Percentiles rank a stretch among this genome's conserved stretches.
Conservation (phyloP, 2,888 invertebrate species). For the Pardosa pseudoannulata region DNA sequence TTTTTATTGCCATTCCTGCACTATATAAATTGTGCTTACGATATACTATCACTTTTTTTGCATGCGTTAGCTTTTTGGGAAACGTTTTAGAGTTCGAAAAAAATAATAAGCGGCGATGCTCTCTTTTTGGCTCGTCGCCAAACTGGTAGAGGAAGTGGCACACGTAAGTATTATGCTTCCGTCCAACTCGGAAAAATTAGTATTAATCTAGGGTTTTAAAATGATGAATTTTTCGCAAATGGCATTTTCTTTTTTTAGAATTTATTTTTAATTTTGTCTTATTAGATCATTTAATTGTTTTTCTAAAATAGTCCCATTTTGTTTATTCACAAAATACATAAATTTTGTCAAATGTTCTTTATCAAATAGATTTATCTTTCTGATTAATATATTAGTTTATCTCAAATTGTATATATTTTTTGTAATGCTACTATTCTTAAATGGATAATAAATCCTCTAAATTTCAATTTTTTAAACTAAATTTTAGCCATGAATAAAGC, state of each 20-base stretch:
- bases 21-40: background rate
- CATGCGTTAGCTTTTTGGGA: conserved; percentile 9
- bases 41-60: background rate
- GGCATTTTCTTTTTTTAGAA: background rate
- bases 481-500: no score
- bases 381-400: no score
- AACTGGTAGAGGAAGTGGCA: conserved; percentile 42
- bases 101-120: background rate
- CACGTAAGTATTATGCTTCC: background rate
- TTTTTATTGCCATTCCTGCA: background rate
- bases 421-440: no score
- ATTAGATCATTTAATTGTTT: background rate
- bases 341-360: no score
- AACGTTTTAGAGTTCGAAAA: background rate
- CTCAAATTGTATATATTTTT: no score
- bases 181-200: conserved; percentile 36
- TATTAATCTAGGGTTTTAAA: conserved; percentile 61
- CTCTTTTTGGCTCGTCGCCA: conserved; percentile 40
- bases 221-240: conserved; percentile 47
- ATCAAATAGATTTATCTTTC: no score
- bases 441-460: no score
- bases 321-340: background rate
- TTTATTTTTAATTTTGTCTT: background rate
- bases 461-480: no score
- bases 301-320: background rate